Conservation (phyloP, 2,888 invertebrate genomes). For the Melieria omissa region DNA sequence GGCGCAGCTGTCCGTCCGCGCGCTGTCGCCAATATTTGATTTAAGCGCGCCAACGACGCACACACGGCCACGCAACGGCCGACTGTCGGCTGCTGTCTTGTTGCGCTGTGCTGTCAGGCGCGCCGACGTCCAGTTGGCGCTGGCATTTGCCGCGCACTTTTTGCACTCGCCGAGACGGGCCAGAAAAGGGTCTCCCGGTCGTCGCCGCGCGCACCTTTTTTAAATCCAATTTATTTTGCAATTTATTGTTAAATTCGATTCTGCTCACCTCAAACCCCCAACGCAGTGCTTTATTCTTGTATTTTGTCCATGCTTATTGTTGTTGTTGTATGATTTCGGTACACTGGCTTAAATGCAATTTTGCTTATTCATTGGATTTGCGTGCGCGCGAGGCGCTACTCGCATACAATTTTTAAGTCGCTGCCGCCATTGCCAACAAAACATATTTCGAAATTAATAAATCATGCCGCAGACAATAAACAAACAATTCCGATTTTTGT, state of each 20-base stretch:
- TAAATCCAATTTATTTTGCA: constrained; percentile 35
- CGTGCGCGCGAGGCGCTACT: not conserved
- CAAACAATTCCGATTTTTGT: constrained; percentile 31
- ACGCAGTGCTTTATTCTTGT: not conserved
- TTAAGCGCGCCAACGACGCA: constrained; percentile 29
- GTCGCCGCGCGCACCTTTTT: constrained; percentile 27
- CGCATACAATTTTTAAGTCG: not conserved
- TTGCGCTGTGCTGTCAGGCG: too few relatives aligned
- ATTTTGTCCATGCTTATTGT: not conserved
- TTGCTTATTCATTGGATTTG: not conserved
- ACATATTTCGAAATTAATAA: constrained; percentile 30
- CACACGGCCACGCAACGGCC: not conserved
- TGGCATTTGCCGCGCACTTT: not conserved
- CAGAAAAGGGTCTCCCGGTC: not conserved
- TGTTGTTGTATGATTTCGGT: not conserved
- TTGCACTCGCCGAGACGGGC: not conserved
- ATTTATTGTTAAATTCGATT: constrained; percentile 27
- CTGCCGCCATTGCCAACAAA: not conserved
- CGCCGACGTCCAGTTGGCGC: too few relatives aligned
- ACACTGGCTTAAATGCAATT: not conserved
- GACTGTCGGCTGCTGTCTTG: too few relatives aligned
- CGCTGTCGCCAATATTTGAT: constrained; percentile 46
- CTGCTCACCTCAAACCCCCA: constrained; percentile 9
- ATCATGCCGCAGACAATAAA: constrained; percentile 34
- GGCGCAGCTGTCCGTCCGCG: not conserved